These are phyloP conservation scores for Brachionus manjavacas DNA, from an alignment of 1,140 invertebrate species.

Conservation along the genomic window DNA sequence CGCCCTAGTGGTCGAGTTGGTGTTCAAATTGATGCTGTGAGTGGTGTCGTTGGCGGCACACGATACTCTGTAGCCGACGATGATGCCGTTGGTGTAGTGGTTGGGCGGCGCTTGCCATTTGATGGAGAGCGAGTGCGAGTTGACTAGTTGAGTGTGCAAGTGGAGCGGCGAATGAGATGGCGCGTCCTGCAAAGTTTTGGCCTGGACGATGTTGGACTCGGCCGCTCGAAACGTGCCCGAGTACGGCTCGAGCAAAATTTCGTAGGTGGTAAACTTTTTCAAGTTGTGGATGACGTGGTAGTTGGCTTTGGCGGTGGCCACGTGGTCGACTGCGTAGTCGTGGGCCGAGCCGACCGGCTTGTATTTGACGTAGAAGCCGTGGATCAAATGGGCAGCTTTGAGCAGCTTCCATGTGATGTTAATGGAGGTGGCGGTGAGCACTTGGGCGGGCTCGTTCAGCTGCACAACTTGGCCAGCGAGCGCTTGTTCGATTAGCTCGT, in stretches of 20 bases:
- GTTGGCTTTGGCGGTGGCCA: not conserved
- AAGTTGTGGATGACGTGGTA: constrained; percentile 8
- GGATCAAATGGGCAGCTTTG: not conserved
- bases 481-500: constrained; percentile 5
- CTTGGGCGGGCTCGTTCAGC: not conserved
- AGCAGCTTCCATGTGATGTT: constrained; percentile 24
- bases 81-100: not conserved
- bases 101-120: constrained; percentile 5
- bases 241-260: constrained; percentile 28
- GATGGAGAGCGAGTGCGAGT: not conserved
- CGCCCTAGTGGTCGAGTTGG: not conserved
- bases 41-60: not conserved
- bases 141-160: not conserved
- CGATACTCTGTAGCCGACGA: not conserved
- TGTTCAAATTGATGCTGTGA: not conserved
- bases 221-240: not conserved
- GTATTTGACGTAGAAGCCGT: constrained; percentile 25
- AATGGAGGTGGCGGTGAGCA: not conserved
- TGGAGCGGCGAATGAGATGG: not conserved
- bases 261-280: constrained; percentile 12
- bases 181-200: not conserved
- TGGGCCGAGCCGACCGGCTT: not conserved
- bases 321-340: not conserved
- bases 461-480: constrained; percentile 19
- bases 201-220: not conserved